phyloP scores from a whole-genome alignment of 2,113 vertebrate species.

The Brachirus orientalis region DNA sequence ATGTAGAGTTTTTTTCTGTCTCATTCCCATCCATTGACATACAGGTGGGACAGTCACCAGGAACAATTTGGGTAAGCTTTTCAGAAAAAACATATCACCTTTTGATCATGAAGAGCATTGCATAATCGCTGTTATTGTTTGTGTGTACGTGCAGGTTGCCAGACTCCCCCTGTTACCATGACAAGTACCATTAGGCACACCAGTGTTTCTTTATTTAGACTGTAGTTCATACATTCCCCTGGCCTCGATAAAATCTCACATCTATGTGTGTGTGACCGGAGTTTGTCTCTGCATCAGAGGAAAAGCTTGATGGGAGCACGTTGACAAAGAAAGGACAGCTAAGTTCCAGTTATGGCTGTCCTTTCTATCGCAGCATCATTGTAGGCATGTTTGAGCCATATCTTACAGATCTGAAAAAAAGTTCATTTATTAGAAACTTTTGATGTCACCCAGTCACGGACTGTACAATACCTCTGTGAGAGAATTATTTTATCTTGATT shows the following conservation, averaged over 20 bases:
- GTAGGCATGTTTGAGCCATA: slow-evolving; percentile 19
- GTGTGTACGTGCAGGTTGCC: slow-evolving; percentile 70
- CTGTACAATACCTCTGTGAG: not conserved
- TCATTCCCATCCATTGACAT: too few species aligned
- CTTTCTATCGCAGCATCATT: not conserved
- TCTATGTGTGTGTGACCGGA: slow-evolving; percentile 45
- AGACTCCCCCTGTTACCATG: slow-evolving; percentile 48
- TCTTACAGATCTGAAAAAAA: slow-evolving; percentile 20
- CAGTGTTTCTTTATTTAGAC: slow-evolving; percentile 51
- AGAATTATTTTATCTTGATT: slow-evolving; percentile 26
- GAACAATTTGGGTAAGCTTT: slow-evolving; percentile 10
- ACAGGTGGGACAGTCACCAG: too few species aligned
- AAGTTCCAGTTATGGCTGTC: slow-evolving; percentile 6
- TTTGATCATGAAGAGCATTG: slow-evolving; percentile 43
- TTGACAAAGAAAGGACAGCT: slow-evolving; percentile 25
- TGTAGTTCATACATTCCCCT: slow-evolving; percentile 65
- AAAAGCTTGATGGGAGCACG: slow-evolving; percentile 13
- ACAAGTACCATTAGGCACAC: slow-evolving; percentile 50
- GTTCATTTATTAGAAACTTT: not conserved
- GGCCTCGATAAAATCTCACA: slow-evolving; percentile 68
- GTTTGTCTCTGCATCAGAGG: slow-evolving; percentile 32
- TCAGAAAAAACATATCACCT: slow-evolving; percentile 29
- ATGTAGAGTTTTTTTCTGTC: too few species aligned
- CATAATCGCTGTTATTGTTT: slow-evolving; percentile 62
- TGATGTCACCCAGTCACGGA: not conserved